phyloP scores from a whole-genome alignment of 2,113 vertebrate species.

The Proteles cristata region DNA sequence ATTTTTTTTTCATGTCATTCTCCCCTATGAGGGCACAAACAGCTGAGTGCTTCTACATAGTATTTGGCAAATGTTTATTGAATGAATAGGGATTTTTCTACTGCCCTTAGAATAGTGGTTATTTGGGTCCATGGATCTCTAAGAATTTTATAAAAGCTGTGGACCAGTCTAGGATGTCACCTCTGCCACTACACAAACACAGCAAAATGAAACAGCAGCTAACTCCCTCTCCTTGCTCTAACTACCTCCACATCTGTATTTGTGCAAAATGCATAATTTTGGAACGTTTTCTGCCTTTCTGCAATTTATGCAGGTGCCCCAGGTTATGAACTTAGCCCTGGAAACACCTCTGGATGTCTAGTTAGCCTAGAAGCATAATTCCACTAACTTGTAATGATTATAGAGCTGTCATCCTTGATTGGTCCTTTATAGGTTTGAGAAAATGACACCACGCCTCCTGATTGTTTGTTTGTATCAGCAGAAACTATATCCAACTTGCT shows the following conservation, averaged over 20 bases:
- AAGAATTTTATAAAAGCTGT: conserved; percentile 2
- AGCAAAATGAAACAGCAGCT: not conserved
- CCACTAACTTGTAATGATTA: not conserved
- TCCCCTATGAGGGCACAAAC: not conserved
- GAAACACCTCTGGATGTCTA: not conserved
- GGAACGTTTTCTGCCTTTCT: not conserved
- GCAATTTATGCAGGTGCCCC: not conserved
- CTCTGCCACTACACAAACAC: not conserved
- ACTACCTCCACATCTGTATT: not conserved
- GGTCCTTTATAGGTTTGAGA: not conserved
- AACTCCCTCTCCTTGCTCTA: not conserved
- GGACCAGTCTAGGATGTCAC: not conserved
- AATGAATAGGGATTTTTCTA: not conserved
- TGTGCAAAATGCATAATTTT: not conserved
- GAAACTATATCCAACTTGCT: not conserved
- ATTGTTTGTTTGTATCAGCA: not conserved
- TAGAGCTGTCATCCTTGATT: not conserved
- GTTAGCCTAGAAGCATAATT: not conserved
- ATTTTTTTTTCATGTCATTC: conserved; percentile 25
- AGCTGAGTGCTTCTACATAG: not conserved
- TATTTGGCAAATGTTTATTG: not conserved
- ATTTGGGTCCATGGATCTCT: not conserved
- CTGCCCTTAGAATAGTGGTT: not conserved
- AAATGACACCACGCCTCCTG: not conserved
- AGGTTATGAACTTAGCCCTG: not conserved